Evolutionary conservation across 2,113 vertebrate species (phyloP).

Genomic region (Bos indicus): DNA sequence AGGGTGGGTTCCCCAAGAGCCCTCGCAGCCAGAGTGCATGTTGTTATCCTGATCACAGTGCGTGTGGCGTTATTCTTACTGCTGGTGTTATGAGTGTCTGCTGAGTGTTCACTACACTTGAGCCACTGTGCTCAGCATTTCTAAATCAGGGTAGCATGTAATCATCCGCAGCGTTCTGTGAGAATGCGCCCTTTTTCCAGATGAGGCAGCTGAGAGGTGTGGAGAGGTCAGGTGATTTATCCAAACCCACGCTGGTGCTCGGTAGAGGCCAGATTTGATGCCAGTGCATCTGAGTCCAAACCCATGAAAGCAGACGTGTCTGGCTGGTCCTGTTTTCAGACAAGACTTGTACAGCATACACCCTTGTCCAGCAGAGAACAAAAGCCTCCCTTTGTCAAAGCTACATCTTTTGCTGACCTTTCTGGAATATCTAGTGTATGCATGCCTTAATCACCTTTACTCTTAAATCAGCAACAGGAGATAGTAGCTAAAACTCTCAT

Average conservation of each 20-base stretch:
- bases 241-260: neutral
- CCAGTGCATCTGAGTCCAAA: neutral
- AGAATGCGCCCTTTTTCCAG: neutral
- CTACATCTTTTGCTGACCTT: neutral
- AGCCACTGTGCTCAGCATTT: neutral
- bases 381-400: neutral
- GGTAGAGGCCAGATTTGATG: neutral
- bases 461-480: neutral
- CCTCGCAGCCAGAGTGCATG: neutral
- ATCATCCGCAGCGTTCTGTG: neutral
- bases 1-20: neutral
- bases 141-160: neutral
- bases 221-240: neutral
- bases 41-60: neutral
- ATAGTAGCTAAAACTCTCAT: neutral
- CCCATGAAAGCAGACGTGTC: accelerated
- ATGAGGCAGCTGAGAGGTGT: neutral
- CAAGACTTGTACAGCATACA: neutral
- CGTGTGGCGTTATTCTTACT: accelerated
- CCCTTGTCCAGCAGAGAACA: neutral
- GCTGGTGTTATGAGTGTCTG: neutral
- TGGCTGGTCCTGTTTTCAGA: neutral
- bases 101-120: neutral
- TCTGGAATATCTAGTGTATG: neutral
- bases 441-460: neutral